Evolutionary conservation across 1,140 invertebrate species (phyloP), one percentile per base, ranked within the genome.

Genomic region (Camponotus vicinus): DNA sequence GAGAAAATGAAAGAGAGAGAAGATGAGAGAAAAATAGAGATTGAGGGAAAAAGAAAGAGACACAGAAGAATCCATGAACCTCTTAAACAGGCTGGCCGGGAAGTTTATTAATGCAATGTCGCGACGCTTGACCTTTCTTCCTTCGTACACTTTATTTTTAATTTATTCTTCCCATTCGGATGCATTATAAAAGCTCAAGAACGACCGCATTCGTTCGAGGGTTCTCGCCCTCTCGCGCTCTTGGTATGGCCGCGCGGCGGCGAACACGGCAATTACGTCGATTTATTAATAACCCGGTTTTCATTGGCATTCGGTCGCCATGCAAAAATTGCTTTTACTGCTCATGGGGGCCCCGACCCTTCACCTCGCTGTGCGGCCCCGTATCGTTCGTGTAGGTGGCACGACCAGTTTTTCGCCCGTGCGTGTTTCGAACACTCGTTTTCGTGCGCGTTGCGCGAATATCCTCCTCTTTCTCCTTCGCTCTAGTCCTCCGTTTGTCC

Each of bases 281-380:
- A 93, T 94, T 93, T 93, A 94, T 93, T 94, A 93, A 94, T 94
- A 94, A 94, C 88, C 92, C 90, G 90, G 91, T 92, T 94, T 92
- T 91, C 92, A 93, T 93, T 93, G 92, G 91, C 92, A 89, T 90
- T 87, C 88, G 90, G 80, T 92, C 90, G 89, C 89, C 76, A 80
- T 77, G 89, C 49, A 71, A 92, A 93, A 93, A 93, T 92, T 88
- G 89, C 91, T 85, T 92, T 92, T 90, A 92, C 92, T 87, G 89
- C 79, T 9, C 75, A 75, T 86, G 80, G 77, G 73, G 66, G 71
- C 45, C 67, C 13, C 86, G 91, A 93, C 92, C 93, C 73, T 75
- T 91, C 76, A 93, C 90, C 92, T 83, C 86, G 67, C 49, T 32
- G 45, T 21, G 55, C 69, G 90, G 80, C 67, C 79, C 63, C 78